Evolutionary conservation across 2,888 invertebrate genomes (phyloP).

Genomic region (Calameuta idolon): DNA sequence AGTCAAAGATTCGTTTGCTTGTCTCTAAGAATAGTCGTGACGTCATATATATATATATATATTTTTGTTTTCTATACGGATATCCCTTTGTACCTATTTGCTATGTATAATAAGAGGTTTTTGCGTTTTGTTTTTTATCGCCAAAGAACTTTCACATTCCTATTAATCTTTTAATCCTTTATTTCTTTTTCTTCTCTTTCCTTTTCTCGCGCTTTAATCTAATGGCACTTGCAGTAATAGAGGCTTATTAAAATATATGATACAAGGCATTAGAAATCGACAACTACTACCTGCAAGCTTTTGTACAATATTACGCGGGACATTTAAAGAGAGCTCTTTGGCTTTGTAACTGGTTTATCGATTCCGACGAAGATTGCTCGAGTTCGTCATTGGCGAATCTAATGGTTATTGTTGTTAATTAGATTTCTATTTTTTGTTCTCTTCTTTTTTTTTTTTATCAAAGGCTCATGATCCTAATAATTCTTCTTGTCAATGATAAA

Average conservation of each 20-base stretch:
- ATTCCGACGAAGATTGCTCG: not conserved
- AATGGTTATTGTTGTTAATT: not conserved
- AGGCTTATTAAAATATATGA: constrained; percentile 6
- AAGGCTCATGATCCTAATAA: not conserved
- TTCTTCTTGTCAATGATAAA: not conserved
- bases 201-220: not conserved
- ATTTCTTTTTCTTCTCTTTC: not conserved
- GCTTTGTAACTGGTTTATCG: not conserved
- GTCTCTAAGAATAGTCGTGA: not conserved
- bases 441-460: not conserved
- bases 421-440: not conserved
- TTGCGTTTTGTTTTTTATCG: not conserved
- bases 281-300: not conserved
- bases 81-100: not conserved
- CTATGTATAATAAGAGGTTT: not conserved
- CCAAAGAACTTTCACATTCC: not conserved
- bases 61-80: not conserved
- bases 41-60: not conserved
- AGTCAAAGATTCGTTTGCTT: not conserved
- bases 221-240: constrained; percentile 9
- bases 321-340: not conserved
- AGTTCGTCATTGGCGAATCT: not conserved
- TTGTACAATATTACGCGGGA: not conserved
- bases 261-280: not conserved
- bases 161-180: not conserved